Percentiles rank a stretch among this genome's conserved stretches.
phyloP scores from a whole-genome alignment of 2,797 vertebrate genomes.

The Chrosomus eos region DNA sequence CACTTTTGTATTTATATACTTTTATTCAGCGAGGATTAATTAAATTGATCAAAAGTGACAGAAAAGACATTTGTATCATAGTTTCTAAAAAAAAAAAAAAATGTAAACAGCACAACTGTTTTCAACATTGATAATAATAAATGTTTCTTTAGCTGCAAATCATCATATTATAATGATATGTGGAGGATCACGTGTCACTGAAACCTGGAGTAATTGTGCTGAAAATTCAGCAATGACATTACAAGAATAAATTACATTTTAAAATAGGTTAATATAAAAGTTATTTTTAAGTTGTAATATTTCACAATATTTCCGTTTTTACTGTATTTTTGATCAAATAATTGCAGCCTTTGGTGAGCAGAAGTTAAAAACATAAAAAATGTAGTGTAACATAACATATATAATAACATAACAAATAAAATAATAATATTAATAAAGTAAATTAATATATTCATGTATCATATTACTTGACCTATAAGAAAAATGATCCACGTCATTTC shows the following conservation, averaged over 20 bases:
- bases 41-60: not conserved
- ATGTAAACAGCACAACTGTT: too few species aligned
- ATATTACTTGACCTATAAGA: not conserved
- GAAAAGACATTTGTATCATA: not conserved
- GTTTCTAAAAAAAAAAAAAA: too few species aligned
- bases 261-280: not conserved
- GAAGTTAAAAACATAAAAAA: not conserved
- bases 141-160: too few species aligned
- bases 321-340: not conserved
- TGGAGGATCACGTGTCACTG: too few species aligned
- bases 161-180: too few species aligned
- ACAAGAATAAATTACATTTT: not conserved
- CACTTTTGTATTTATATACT: not conserved
- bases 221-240: not conserved
- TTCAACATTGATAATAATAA: too few species aligned
- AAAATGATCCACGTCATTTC: not conserved
- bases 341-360: not conserved
- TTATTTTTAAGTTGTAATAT: not conserved
- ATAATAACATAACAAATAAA: not conserved
- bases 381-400: not conserved
- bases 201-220: not conserved
- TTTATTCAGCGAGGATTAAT: not conserved
- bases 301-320: not conserved
- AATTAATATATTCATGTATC: not conserved
- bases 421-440: not conserved